Evolutionary conservation across 2,113 vertebrate genomes (phyloP), one percentile per base, ranked within the genome.

Genomic region (human (Homo sapiens)): DNA sequence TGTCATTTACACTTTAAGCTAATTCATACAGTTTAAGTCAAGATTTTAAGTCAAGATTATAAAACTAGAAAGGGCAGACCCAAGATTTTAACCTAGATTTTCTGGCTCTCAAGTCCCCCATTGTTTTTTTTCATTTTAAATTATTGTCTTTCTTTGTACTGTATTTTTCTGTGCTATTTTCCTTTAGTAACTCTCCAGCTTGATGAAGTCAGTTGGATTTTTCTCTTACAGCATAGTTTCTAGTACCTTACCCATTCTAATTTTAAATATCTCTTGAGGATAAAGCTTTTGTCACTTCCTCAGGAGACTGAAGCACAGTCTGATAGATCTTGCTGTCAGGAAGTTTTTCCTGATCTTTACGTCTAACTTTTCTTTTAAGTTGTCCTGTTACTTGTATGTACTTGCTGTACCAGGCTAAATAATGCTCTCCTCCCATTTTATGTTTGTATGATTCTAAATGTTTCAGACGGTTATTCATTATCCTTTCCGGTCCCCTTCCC

Each of bases 201-300:
- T 93, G 38, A 79, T 45, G 30, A 86, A 88, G 30, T 88, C 55
- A 89, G 61, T 78, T 82, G 72, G 55, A 32, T 75, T 97, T 96
- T 72, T 92, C 64, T 88, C 64, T 89, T 93, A 79, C 12, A 88
- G 96, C 72, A 90, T 97, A 43, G 91, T 86, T 95, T 95, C 76
- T 90, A 87, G 73, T 90, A 82, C 75, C 79, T 97, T 85, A 92
- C 79, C 27, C 55, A 32, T 95, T 96, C 61, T 96, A 93, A 96
- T 88, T 96, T 97, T 97, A 96, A 98, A 57, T 91, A 61, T 94
- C 96, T 97, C 78, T 83, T 38, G 90, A 90, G 84, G 86, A 70
- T 96, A 96, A 90, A 92, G 94, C 40, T 96, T 86, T 87, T 68
- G 61, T 95, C 95, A 97, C 61, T 98, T 98, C 93, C 94, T 97